Base-by-base conservation (phyloP, 2,113 vertebrate species). In the Tursiops truncatus region DNA sequence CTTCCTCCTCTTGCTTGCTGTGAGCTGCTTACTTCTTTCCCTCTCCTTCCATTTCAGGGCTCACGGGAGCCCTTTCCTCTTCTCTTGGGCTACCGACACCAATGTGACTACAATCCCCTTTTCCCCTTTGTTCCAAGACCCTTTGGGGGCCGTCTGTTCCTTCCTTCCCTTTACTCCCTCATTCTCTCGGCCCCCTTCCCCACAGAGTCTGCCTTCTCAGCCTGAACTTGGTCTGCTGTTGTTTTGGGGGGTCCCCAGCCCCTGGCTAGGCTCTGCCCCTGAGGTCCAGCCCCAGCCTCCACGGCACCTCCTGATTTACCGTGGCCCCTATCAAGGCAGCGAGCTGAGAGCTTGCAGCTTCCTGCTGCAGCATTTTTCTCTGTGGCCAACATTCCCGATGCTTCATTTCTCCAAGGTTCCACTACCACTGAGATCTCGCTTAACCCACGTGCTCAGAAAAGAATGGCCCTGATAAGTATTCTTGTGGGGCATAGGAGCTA, bases 1-100 rank as follows among this genome's bases (percentile, higher is more conserved):
- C 98, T 98, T 98, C 98, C 98, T 98, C 98, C 86, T 95, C 97
- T 92, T 36, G 44, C 86, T 67, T 10, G 60, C 76, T 33, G 82
- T 11, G 38, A 38, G 88, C 67, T 4, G 96, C 93, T 96, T 94
- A 95, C 96, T 94, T 77, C 74, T 65, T 86, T 58, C 80, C 56
- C 38, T 82, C 85, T 63, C 79, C 2, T 33, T 74, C n/a, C 63
- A 44, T 85, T 17, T 62, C 58, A 53, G 62, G 76, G 86, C 56
- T 96, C 73, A n/a, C 41, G 9, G 26, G 15, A 18, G 62, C 3
- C 9, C 8, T 50, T 73, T 91, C 77, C 38, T 36, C 68, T 38
- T 60, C 73, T 80, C 33, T 12, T 33, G 79, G 77, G 82, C 38
- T 36, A 8, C 81, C 9, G 70, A 76, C 56, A 23, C 67, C 20